Base-by-base conservation (phyloP, 2,888 invertebrate genomes). In the Erebia palarica region DNA sequence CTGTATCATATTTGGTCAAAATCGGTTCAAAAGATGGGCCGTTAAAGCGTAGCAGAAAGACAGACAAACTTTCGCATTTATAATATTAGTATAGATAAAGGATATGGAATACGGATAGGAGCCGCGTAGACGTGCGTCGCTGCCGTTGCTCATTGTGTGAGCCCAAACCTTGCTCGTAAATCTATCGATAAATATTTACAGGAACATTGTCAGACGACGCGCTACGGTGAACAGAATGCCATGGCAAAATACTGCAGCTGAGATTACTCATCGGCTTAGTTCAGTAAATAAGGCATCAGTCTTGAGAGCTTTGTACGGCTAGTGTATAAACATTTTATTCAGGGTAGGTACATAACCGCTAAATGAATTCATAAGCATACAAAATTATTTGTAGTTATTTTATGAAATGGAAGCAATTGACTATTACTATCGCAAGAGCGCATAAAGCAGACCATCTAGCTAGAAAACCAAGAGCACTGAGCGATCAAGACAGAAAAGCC, bases 141-240 rank as follows among this genome's bases (percentile, higher is more conserved):
- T 16, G 55, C 18, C 16, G 55, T 18, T 18, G 9, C 55, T 18
- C 55, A 10, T 16, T 55, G 16, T 55, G 55, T 16, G 55, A 16
- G 18, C 10, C 16, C 18, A 16, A 18, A 18, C 55, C 18, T 18
- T 27, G 27, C 27, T 18, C 55, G 10, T 90, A 90, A 89, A 87
- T 87, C 86, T 87, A 88, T 90, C 89, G 81, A 88, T 89, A 90
- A 88, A 90, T 90, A 87, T 90, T 89, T 88, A 89, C 84, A 82
- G 81, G 79, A 82, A 84, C 84, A 82, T 86, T 87, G 87, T 87
- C 85, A 85, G 87, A 83, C 85, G 87, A 82, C 84, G 82, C 85
- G 88, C 88, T 81, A 82, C 86, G 82, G 76, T 87, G 86, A 85
- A 85, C 87, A 90, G 89, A 89, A 90, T 89, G 81, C 77, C 83